phyloP scores from a whole-genome alignment of 2,888 invertebrate species.

The Leptopilina myrica region DNA sequence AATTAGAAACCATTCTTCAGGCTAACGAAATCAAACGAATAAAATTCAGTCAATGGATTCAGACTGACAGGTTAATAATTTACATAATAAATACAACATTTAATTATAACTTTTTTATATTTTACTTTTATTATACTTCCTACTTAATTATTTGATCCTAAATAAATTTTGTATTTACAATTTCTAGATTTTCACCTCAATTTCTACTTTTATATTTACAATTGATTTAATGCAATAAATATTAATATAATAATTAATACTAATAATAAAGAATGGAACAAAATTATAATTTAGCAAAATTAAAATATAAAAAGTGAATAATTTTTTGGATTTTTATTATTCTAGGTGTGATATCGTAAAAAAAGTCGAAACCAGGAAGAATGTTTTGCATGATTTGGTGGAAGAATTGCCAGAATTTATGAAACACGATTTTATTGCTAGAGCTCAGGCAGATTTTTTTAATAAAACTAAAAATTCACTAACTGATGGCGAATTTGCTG shows the following conservation, averaged over 20 bases:
- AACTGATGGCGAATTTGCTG: too few species aligned
- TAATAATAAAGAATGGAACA: too few species aligned
- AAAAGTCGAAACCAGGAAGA: constrained; percentile 43
- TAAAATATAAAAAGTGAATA: too few species aligned
- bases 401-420: constrained; percentile 29
- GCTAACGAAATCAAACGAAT: constrained; percentile 22
- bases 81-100: constrained; percentile 18
- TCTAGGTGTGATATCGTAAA: constrained; percentile 45
- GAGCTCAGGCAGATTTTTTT: constrained; percentile 4
- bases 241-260: too few species aligned
- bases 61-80: constrained; percentile 37
- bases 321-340: constrained; percentile 15
- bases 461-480: not conserved
- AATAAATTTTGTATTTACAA: too few species aligned
- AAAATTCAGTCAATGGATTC: constrained; percentile 40
- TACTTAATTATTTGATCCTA: too few species aligned
- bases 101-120: not conserved
- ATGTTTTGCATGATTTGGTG: constrained; percentile 41
- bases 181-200: too few species aligned
- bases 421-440: constrained; percentile 29
- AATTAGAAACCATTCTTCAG: constrained; percentile 39
- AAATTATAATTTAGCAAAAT: too few species aligned
- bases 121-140: too few species aligned
- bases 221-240: too few species aligned
- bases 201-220: too few species aligned